Percentiles rank a stretch among this genome's conserved stretches.
Conservation (phyloP, 2,113 vertebrate genomes). For the Otus sunia region DNA sequence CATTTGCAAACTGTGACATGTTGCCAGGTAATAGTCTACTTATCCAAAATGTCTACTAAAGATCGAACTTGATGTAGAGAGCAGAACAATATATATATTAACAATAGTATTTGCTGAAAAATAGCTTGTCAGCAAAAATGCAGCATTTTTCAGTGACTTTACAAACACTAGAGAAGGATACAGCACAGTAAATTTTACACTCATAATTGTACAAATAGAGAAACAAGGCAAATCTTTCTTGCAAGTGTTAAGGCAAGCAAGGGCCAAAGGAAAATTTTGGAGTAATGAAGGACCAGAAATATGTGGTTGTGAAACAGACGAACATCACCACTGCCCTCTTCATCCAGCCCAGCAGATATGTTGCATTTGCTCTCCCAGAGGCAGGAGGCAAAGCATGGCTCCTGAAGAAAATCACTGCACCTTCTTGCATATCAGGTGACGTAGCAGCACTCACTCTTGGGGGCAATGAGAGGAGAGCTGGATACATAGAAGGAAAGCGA, state of each 20-base stretch:
- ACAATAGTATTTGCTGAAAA: not conserved
- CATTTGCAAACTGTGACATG: not conserved
- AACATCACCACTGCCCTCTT: not conserved
- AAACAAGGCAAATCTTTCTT: not conserved
- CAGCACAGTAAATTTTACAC: not conserved
- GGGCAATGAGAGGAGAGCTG: not conserved
- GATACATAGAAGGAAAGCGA: not conserved
- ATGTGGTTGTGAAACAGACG: not conserved
- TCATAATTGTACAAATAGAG: not conserved
- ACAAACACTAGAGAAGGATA: not conserved
- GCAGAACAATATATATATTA: not conserved
- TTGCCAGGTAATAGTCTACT: not conserved
- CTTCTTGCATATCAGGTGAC: not conserved
- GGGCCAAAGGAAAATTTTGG: not conserved
- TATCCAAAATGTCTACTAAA: not conserved
- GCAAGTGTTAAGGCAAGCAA: not conserved
- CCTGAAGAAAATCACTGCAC: not conserved
- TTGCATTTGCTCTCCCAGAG: not conserved
- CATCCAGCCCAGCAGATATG: accelerated
- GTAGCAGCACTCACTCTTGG: accelerated
- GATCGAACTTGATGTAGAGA: not conserved
- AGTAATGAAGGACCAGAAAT: not conserved
- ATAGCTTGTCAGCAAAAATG: not conserved
- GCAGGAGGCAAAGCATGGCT: not conserved
- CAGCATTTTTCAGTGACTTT: not conserved